Conservation (phyloP, 2,888 invertebrate species). For the Amblyjoppa proteus region DNA sequence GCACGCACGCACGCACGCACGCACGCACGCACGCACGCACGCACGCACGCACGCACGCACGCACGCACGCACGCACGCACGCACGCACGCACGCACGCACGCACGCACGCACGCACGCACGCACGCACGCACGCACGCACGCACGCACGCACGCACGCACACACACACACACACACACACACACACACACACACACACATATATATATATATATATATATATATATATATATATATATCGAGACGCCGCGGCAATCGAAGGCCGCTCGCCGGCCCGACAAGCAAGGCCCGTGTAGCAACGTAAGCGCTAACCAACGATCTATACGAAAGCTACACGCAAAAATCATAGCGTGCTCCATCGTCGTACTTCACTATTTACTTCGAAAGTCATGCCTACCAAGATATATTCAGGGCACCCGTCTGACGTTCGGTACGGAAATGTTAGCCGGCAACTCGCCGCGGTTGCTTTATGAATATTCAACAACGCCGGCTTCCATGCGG, state of each 20-base stretch:
- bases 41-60: no score
- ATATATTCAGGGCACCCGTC: conserved; percentile 65
- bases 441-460: conserved; percentile 27
- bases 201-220: no score
- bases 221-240: no score
- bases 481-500: conserved; percentile 46
- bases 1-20: no score
- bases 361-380: conserved; percentile 68
- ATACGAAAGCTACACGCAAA: conserved; percentile 59
- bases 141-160: no score
- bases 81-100: no score
- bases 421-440: conserved; percentile 56
- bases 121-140: no score
- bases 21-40: no score
- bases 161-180: no score
- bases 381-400: conserved; percentile 58
- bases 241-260: conserved; percentile 21
- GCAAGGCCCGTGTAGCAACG: conserved; percentile 45
- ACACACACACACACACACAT: no score
- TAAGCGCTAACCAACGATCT: conserved; percentile 48
- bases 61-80: no score
- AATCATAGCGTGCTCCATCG: conserved; percentile 68
- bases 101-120: no score
- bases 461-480: conserved; percentile 71
- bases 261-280: conserved; percentile 55